These are phyloP conservation scores for Pseudorectes ferrugineus DNA, from an alignment of 2,113 vertebrate genomes.

Conservation along the genomic window DNA sequence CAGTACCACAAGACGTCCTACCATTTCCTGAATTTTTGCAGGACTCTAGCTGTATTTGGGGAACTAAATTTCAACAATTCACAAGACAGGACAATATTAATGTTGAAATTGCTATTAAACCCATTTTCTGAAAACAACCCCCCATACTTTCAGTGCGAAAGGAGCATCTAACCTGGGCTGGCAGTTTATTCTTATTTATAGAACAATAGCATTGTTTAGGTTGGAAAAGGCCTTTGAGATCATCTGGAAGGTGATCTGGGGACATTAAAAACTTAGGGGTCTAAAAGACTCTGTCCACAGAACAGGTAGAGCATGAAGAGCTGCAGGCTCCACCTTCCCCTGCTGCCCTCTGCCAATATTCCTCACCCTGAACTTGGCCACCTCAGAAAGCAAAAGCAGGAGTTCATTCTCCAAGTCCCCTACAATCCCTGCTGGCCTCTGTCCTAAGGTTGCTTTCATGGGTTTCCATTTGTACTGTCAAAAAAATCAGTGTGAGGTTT, in stretches of 20 bases:
- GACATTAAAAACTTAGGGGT: background rate
- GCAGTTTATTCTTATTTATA: background rate
- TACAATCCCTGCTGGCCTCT: constrained; percentile 7
- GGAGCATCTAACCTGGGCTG: background rate
- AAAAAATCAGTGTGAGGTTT: constrained; percentile 55
- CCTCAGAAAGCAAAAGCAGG: background rate
- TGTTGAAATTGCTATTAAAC: background rate
- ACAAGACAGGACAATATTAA: background rate
- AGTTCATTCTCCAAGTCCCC: background rate
- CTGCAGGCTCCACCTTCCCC: background rate
- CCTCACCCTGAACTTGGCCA: background rate
- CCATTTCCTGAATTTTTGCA: background rate
- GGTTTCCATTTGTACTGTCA: constrained; percentile 54
- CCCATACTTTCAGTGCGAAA: background rate
- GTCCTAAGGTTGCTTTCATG: constrained; percentile 45
- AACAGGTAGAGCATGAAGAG: constrained; percentile 5
- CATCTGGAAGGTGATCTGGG: background rate
- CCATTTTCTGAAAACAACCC: background rate
- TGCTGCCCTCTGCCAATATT: background rate
- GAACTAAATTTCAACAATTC: background rate
- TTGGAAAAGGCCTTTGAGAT: background rate
- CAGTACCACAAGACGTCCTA: background rate
- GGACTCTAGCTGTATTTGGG: background rate
- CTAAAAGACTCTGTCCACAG: background rate
- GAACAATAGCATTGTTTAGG: background rate